phyloP scores from a whole-genome alignment of 2,888 invertebrate genomes.

The Cylindroiulus punctatus region DNA sequence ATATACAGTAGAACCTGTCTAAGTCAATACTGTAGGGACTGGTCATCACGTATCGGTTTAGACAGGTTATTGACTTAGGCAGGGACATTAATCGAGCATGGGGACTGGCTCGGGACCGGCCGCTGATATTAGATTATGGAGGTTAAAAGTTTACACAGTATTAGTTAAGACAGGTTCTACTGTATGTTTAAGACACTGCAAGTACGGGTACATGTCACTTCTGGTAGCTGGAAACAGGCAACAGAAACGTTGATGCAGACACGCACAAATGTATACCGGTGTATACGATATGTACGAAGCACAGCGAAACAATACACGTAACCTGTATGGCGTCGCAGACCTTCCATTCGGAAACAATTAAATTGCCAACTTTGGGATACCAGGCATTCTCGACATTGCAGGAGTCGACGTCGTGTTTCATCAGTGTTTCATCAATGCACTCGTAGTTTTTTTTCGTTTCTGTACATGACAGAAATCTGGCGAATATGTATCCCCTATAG shows the following conservation, averaged over 20 bases:
- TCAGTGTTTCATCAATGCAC: not conserved
- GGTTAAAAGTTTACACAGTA: no score
- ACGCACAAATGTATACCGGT: not conserved
- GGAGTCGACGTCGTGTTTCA: not conserved
- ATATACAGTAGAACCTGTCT: no score
- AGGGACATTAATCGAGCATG: no score
- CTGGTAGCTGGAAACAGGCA: not conserved
- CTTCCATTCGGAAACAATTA: constrained; percentile 3
- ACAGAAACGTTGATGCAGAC: not conserved
- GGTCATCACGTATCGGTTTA: no score
- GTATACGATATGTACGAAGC: not conserved
- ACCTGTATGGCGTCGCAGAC: not conserved
- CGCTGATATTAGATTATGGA: no score
- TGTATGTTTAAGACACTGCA: no score
- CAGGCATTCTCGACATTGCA: constrained; percentile 2
- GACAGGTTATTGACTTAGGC: no score
- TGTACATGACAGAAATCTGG: not conserved
- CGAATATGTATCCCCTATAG: not conserved
- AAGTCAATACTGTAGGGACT: no score
- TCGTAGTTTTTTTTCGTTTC: not conserved
- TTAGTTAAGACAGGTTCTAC: no score
- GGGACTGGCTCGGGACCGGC: no score
- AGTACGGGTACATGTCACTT: no score
- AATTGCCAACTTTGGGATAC: not conserved
- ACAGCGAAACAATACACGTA: not conserved